These are phyloP conservation scores for Hystrix brachyura DNA, from an alignment of 2,113 vertebrate genomes.

Conservation along the genomic window DNA sequence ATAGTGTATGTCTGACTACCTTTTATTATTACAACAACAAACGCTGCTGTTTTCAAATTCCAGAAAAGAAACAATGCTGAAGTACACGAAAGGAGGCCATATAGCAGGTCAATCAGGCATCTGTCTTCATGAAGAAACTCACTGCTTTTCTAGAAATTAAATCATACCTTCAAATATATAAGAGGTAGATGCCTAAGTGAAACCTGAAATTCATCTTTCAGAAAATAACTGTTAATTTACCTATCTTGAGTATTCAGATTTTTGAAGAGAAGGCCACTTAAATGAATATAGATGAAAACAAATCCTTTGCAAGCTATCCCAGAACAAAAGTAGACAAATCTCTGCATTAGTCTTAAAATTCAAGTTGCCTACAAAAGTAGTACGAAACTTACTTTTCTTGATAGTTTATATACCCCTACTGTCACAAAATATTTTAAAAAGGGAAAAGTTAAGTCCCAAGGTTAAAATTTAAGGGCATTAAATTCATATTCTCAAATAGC, in stretches of 20 bases:
- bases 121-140: not conserved
- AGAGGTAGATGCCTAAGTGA: not conserved
- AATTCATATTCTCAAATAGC: slow-evolving; percentile 33
- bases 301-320: not conserved
- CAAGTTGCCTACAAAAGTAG: not conserved
- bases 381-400: not conserved
- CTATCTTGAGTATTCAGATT: not conserved
- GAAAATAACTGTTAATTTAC: not conserved
- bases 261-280: slow-evolving; percentile 3
- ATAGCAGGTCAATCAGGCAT: not conserved
- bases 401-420: slow-evolving; percentile 2
- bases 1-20: slow-evolving; percentile 26
- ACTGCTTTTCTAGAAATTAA: not conserved
- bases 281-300: not conserved
- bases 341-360: not conserved
- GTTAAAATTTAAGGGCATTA: not conserved
- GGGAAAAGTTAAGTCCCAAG: slow-evolving; percentile 30
- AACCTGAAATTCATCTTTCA: not conserved
- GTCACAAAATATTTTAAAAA: slow-evolving; percentile 36
- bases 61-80: not conserved
- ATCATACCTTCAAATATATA: not conserved
- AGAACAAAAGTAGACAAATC: not conserved
- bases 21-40: slow-evolving; percentile 71
- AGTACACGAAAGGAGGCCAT: not conserved
- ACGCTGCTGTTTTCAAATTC: slow-evolving; percentile 28